Conservation (phyloP, 2,797 vertebrate species). For the Delichon dasypus region DNA sequence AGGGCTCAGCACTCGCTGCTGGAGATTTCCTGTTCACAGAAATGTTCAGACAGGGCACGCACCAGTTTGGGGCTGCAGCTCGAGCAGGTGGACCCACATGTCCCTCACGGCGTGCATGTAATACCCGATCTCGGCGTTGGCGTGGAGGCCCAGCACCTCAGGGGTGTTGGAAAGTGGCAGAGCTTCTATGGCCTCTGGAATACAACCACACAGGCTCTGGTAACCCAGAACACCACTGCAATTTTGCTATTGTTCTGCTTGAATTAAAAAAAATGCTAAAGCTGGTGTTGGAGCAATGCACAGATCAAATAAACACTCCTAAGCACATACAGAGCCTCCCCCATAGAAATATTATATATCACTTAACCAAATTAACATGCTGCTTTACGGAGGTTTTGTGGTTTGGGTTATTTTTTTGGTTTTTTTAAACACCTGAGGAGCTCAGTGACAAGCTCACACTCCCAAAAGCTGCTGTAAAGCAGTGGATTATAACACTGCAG, state of each 20-base stretch:
- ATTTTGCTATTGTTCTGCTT: neutral
- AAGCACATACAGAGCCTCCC: neutral
- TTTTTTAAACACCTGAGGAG: neutral
- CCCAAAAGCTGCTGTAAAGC: neutral
- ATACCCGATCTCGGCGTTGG: slow-evolving; percentile 94
- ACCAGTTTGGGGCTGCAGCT: slow-evolving; percentile 95
- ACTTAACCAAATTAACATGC: neutral
- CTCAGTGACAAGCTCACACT: neutral
- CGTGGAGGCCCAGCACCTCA: slow-evolving; percentile 90
- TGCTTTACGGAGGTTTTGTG: neutral
- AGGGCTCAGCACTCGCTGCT: fast-evolving
- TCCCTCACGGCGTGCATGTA: slow-evolving; percentile 88
- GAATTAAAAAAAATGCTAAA: neutral
- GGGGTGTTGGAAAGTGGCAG: slow-evolving; percentile 89
- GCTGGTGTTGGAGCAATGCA: neutral
- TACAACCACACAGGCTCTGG: neutral
- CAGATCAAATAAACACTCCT: neutral
- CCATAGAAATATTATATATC: neutral
- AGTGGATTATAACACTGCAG: neutral
- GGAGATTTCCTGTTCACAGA: fast-evolving
- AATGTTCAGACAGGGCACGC: neutral
- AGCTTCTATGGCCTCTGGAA: slow-evolving; percentile 84
- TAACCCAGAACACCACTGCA: neutral
- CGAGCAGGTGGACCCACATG: slow-evolving; percentile 90
- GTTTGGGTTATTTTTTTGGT: neutral